Evolutionary conservation across 1,140 invertebrate genomes (phyloP), one percentile per base, ranked within the genome.

Genomic region (Antheraea pernyi): DNA sequence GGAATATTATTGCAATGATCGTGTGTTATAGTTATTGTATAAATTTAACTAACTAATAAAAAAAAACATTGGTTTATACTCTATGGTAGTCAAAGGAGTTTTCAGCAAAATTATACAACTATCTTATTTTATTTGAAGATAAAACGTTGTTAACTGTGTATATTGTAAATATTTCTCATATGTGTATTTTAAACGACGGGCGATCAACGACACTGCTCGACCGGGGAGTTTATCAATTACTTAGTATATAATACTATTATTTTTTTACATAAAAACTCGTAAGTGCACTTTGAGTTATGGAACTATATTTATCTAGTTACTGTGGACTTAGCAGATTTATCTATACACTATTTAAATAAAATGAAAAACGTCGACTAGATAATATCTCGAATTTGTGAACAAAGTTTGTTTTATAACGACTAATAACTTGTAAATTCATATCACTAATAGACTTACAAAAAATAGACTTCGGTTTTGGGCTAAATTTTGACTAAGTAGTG

Each of bases 241-340:
- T 84, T 88, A 88, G 70, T 83, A 22, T 59, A 67, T 59, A 85
- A 85, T 89, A 88, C 79, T 83, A 85, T 87, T 82, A 85, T 79
- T 81, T 88, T 83, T 81, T 84, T 81, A 83, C 86, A 48, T 63
- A 22, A 74, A 86, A 84, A 87, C 85, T 85, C 81, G 83, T 91
- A 91, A 91, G 89, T 91, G 89, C 89, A 91, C 89, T 91, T 91
- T 84, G 84, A 88, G 72, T 89, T 88, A 91, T 73, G 89, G 89
- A 90, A 91, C 89, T 91, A 91, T 89, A 75, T 79, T 83, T 80
- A 81, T 77, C 80, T 82, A 87, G 76, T 79, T 71, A 75, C 53
- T 77, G 78, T 75, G 67, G 48, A 59, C 68, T 59, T 66, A 71
- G 73, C 71, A 75, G 77, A 70, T 67, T 67, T 70, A 36, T 68